Evolutionary conservation across 1,140 invertebrate species (phyloP).

Genomic region (Lepidotrigona ventralis): DNA sequence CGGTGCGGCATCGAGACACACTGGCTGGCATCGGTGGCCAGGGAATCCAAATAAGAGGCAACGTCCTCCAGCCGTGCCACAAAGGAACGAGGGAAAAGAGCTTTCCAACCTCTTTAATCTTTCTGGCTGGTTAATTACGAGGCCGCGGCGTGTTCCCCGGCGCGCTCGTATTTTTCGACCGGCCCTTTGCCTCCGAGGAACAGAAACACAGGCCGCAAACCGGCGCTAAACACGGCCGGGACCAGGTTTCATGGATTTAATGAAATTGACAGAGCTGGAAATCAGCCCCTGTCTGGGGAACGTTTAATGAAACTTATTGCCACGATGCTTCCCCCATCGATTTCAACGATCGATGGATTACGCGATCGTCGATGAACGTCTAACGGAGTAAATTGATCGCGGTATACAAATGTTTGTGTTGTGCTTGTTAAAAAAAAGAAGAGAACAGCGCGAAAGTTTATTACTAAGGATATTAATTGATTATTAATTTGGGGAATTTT

Average conservation of each 20-base stretch:
- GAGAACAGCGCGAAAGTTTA: no score
- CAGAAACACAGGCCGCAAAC: slow-evolving; percentile 23
- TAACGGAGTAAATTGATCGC: background rate
- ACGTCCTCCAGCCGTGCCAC: slow-evolving; percentile 19
- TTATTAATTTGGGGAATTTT: background rate
- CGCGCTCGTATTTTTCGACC: slow-evolving; percentile 33
- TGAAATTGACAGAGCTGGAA: slow-evolving; percentile 31
- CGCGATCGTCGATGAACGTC: background rate
- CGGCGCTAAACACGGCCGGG: slow-evolving; percentile 4
- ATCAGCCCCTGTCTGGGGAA: no score
- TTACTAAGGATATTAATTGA: no score
- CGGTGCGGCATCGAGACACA: no score
- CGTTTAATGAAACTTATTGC: background rate
- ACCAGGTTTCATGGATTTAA: slow-evolving; percentile 22
- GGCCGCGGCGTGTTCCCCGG: slow-evolving; percentile 19
- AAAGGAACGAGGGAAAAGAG: slow-evolving; percentile 38
- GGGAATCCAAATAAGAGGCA: slow-evolving; percentile 31
- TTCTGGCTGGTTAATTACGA: slow-evolving; percentile 54
- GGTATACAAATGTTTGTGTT: no score
- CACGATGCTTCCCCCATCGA: background rate
- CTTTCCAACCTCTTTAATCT: slow-evolving; percentile 53
- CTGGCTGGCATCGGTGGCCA: slow-evolving; percentile 1
- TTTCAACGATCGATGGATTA: background rate
- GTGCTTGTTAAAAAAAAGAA: no score
- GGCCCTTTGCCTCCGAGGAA: slow-evolving; percentile 22